These are phyloP conservation scores for Drosophila recens DNA, from an alignment of 2,888 invertebrate genomes.

Conservation along the genomic window DNA sequence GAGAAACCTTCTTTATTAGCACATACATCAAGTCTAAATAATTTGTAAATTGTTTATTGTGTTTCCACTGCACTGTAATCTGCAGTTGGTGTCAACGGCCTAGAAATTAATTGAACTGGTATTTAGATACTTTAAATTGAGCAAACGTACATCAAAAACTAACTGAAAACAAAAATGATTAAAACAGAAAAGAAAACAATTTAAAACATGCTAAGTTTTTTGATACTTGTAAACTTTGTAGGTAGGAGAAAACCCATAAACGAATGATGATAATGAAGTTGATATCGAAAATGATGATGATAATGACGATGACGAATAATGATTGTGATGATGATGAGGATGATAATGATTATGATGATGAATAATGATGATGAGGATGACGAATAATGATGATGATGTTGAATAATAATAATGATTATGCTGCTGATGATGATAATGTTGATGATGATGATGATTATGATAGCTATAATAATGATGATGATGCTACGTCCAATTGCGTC, in stretches of 20 bases:
- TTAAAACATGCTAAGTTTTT: conserved; percentile 62
- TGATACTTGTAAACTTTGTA: conserved; percentile 74
- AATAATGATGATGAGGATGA: no score
- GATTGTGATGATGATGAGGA: conserved; percentile 12
- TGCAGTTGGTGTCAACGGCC: conserved; percentile 16
- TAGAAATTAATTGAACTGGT: conserved; percentile 14
- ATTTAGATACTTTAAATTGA: conserved; percentile 22
- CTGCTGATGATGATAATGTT: neutral
- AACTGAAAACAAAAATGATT: conserved; percentile 3
- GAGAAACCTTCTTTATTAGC: neutral
- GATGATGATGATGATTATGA: conserved; percentile 15
- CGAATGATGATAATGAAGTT: conserved; percentile 20
- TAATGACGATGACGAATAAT: conserved; percentile 3
- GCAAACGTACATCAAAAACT: conserved; percentile 34
- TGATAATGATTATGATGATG: conserved; percentile 10
- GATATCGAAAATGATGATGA: conserved; percentile 2
- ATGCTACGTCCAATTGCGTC: conserved; percentile 52
- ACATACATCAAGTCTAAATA: neutral
- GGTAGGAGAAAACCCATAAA: conserved; percentile 66
- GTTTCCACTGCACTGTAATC: conserved; percentile 8
- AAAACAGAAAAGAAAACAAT: conserved; percentile 22
- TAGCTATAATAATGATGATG: no score
- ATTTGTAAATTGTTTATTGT: neutral
- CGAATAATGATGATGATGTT: neutral
- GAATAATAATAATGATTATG: neutral